A percentile compares a stretch with the other conserved stretches of the same genome.
Evolutionary conservation across 2,113 vertebrate genomes (phyloP).

Genomic region (Paramisgurnus dabryanus): DNA sequence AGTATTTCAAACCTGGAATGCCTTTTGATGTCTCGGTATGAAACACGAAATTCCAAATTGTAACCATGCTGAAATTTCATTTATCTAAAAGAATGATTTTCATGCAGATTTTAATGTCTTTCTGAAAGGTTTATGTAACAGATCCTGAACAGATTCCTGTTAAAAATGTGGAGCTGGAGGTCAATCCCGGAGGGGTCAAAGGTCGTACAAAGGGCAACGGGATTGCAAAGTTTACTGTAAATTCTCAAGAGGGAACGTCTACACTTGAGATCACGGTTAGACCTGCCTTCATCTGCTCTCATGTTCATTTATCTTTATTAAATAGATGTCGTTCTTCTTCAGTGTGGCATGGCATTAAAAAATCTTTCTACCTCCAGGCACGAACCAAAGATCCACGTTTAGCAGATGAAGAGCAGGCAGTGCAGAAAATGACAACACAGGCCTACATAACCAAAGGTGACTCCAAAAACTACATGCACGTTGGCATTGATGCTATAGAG

Average conservation of each 20-base stretch:
- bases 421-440: slow-evolving; percentile 52
- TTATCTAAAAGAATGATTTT: too few relatives aligned
- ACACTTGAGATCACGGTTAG: slow-evolving; percentile 57
- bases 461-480: slow-evolving; percentile 64
- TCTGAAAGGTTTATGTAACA: slow-evolving; percentile 66
- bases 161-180: slow-evolving; percentile 46
- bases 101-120: neutral
- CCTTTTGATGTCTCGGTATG: slow-evolving; percentile 78
- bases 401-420: slow-evolving; percentile 51
- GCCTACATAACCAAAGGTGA: slow-evolving; percentile 57
- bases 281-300: neutral
- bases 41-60: neutral
- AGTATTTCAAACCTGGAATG: slow-evolving; percentile 83
- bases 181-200: neutral
- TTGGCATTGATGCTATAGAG: slow-evolving; percentile 38
- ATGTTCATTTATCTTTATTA: too few relatives aligned
- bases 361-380: slow-evolving; percentile 54
- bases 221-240: slow-evolving; percentile 59
- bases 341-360: neutral
- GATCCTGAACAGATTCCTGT: slow-evolving; percentile 71
- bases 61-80: neutral
- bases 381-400: slow-evolving; percentile 47
- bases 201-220: slow-evolving; percentile 46
- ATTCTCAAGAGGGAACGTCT: slow-evolving; percentile 42
- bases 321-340: neutral